Base-by-base conservation (phyloP, 1,140 invertebrate genomes). In the fruit fly (Drosophila melanogaster) region DNA sequence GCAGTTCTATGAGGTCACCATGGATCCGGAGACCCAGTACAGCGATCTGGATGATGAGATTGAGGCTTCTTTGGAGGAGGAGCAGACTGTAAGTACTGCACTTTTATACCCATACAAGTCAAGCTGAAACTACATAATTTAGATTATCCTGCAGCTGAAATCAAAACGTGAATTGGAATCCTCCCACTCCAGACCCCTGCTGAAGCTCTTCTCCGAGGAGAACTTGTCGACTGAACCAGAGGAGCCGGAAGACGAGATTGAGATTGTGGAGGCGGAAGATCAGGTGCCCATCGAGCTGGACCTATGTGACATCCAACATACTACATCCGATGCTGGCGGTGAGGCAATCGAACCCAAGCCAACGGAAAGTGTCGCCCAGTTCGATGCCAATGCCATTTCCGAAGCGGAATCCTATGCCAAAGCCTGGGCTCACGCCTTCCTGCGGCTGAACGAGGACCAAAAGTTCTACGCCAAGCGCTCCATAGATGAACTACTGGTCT, bases 401-500 rank as follows among this genome's bases (percentile, higher is more conserved):
- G 84, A 89, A 40, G 84, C 84, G 0, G 84, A 89, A 24, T 80
- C 77, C 22, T 89, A 90, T 53, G 84, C 84, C n/a, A 50, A 71
- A 19, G 47, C 84, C 40, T 89, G 84, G 84, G 77, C 84, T 0
- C 85, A 89, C 30, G 77, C 84, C n/a, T 89, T 90, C 12, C 62
- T 89, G 6, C 87, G 79, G 30, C 24, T 89, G 4, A 89, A 24
- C 69, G 84, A 89, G 1, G 77, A 84, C 10, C 84, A 89, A 51
- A 89, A 89, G 35, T 80, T 89, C n/a, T 89, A 84, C 33, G 84
- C 84, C 11, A 89, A 89, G 17, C 85, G 84, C 2, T 89, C 85
- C 1, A 89, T 89, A 12, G 84, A 89, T 38, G 84, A 89, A 40
- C 84, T 89, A 0, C 55, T 89, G 0, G 79, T 89, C 2, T 12